Percentiles rank a stretch among this genome's conserved stretches.
Conservation (phyloP, 1,140 invertebrate species). For the Vollenhovia emeryi region DNA sequence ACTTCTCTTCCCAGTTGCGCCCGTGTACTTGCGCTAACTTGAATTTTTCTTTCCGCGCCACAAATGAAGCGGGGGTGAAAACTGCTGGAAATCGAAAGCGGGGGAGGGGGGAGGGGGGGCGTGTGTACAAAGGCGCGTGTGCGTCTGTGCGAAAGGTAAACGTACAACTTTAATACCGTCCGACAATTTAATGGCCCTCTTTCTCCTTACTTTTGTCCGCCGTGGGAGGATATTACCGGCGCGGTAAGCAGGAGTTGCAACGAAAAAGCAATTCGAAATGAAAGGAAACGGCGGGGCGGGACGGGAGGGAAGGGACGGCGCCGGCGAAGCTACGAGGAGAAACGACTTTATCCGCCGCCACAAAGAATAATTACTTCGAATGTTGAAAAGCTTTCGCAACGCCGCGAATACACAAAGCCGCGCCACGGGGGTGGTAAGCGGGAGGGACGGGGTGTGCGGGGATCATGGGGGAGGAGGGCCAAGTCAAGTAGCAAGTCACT, state of each 20-base stretch:
- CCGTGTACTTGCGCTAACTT: constrained; percentile 18
- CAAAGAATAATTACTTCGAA: constrained; percentile 59
- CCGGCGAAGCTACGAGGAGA: constrained; percentile 20
- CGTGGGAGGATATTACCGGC: constrained; percentile 49
- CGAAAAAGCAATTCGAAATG: constrained; percentile 51
- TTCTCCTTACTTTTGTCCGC: constrained; percentile 38
- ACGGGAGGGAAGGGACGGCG: too few species aligned
- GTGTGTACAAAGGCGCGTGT: background rate
- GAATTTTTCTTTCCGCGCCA: constrained; percentile 48
- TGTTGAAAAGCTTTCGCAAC: constrained; percentile 50
- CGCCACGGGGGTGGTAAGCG: background rate
- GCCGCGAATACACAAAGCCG: constrained; percentile 31
- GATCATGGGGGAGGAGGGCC: background rate
- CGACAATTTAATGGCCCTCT: constrained; percentile 50
- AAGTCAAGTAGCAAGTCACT: constrained; percentile 48
- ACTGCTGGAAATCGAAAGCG: constrained; percentile 24
- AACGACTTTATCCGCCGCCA: constrained; percentile 46
- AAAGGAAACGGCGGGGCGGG: constrained; percentile 35
- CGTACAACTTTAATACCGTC: constrained; percentile 60
- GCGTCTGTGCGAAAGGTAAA: constrained; percentile 24
- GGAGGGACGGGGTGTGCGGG: too few species aligned
- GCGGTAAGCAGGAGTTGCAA: constrained; percentile 25
- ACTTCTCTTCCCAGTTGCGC: background rate
- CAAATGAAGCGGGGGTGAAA: constrained; percentile 25
- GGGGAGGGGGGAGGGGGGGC: too few species aligned